Evolutionary conservation across 2,113 vertebrate species (phyloP).

Genomic region (Cyanoramphus novaezelandiae): DNA sequence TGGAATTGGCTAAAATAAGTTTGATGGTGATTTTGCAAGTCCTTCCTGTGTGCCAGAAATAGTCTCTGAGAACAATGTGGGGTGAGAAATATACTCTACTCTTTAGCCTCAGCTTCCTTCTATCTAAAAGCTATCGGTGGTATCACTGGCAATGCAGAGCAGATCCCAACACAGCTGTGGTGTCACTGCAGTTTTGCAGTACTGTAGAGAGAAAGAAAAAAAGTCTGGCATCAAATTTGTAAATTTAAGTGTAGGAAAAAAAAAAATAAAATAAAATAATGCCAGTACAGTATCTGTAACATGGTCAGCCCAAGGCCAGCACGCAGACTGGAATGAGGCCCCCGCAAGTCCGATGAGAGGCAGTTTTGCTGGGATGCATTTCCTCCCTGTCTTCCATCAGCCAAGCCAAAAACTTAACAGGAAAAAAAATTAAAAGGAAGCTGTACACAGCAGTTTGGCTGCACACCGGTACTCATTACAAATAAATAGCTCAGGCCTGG

Average conservation of each 20-base stretch:
- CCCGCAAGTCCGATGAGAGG: background rate
- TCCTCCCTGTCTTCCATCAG: background rate
- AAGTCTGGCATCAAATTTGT: background rate
- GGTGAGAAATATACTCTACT: constrained; percentile 24
- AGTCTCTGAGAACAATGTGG: constrained; percentile 34
- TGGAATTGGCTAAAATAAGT: constrained; percentile 36
- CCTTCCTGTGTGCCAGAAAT: constrained; percentile 51
- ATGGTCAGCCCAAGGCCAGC: background rate
- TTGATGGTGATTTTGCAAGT: constrained; percentile 8
- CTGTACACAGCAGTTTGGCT: background rate
- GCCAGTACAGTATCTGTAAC: background rate
- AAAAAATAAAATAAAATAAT: background rate
- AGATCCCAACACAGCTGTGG: background rate
- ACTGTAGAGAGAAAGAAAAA: background rate
- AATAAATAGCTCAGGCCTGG: background rate
- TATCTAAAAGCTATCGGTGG: constrained; percentile 4
- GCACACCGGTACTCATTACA: background rate
- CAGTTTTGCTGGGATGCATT: constrained; percentile 30
- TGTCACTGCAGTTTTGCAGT: background rate
- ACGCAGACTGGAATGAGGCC: background rate
- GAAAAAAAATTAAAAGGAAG: constrained; percentile 30
- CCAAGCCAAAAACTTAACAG: constrained; percentile 29
- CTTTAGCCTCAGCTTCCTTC: constrained; percentile 64
- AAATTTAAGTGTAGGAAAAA: background rate
- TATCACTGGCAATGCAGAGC: background rate